Percentiles rank a stretch among this genome's conserved stretches.
These are phyloP conservation scores for Listronotus bonariensis DNA, from an alignment of 1,140 invertebrate genomes.

Conservation along the genomic window DNA sequence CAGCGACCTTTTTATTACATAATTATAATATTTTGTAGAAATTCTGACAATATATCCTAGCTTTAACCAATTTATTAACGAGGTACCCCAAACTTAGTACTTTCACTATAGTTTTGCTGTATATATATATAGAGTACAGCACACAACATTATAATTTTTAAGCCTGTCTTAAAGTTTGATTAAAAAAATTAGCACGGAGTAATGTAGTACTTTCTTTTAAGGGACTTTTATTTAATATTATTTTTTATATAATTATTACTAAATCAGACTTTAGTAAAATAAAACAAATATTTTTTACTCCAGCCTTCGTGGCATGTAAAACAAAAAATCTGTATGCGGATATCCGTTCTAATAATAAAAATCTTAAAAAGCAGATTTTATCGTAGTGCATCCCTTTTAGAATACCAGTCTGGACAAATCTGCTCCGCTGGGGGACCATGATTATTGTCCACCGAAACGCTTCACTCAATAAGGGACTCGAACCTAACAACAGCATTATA, in stretches of 20 bases:
- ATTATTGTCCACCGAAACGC: conserved; percentile 26
- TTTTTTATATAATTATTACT: not conserved
- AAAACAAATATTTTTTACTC: not conserved
- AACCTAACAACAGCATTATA: conserved; percentile 26
- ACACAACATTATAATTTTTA: too few species aligned
- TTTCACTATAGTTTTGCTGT: too few species aligned
- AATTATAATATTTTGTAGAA: too few species aligned
- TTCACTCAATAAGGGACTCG: conserved; percentile 33
- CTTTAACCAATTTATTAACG: too few species aligned
- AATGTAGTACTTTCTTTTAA: too few species aligned
- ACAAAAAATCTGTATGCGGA: conserved; percentile 26
- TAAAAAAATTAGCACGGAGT: too few species aligned
- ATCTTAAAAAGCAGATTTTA: conserved; percentile 18
- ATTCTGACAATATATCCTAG: too few species aligned
- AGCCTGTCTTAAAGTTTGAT: too few species aligned
- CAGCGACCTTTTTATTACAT: too few species aligned
- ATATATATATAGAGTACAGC: too few species aligned
- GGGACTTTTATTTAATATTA: too few species aligned
- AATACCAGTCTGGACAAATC: conserved; percentile 22
- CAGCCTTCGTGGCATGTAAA: conserved; percentile 1
- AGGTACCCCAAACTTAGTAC: too few species aligned
- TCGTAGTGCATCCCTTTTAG: conserved; percentile 21
- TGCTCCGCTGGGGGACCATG: conserved; percentile 16
- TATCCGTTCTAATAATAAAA: conserved; percentile 29
- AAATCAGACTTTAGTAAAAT: not conserved